phyloP scores from a whole-genome alignment of 2,888 invertebrate genomes.

The Tenthredo distinguenda region DNA sequence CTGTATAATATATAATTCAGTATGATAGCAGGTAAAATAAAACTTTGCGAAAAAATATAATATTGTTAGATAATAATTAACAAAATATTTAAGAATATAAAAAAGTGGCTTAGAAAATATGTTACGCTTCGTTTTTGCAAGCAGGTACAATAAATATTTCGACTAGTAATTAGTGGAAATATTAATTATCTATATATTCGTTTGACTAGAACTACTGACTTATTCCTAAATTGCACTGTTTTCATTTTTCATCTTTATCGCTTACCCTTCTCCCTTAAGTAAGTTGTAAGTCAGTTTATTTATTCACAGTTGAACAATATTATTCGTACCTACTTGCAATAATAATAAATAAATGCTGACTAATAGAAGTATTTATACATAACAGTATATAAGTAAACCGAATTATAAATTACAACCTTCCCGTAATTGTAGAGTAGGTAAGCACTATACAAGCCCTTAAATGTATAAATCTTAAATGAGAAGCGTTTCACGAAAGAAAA shows the following conservation, averaged over 20 bases:
- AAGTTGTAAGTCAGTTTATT: constrained; percentile 63
- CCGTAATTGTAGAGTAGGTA: neutral
- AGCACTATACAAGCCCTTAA: constrained; percentile 28
- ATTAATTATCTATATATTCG: constrained; percentile 50
- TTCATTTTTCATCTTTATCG: constrained; percentile 18
- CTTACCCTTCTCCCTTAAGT: constrained; percentile 36
- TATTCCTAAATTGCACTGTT: constrained; percentile 61
- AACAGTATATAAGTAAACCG: neutral
- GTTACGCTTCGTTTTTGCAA: constrained; percentile 45
- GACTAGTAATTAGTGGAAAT: constrained; percentile 54
- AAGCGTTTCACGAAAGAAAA: constrained; percentile 11
- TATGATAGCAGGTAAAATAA: constrained; percentile 28
- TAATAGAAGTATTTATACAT: constrained; percentile 12
- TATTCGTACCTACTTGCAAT: constrained; percentile 37
- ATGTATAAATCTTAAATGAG: constrained; percentile 15
- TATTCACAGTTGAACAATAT: constrained; percentile 26
- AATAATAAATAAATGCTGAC: neutral
- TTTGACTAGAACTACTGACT: constrained; percentile 61
- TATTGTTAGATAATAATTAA: constrained; percentile 21
- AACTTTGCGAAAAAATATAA: neutral
- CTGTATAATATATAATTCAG: constrained; percentile 1
- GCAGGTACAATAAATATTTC: constrained; percentile 52
- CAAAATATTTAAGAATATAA: constrained; percentile 6
- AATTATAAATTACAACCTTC: constrained; percentile 35
- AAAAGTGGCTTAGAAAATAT: constrained; percentile 12